Base-by-base conservation (phyloP, 2,113 vertebrate species). In the Xiphophorus couchianus region DNA sequence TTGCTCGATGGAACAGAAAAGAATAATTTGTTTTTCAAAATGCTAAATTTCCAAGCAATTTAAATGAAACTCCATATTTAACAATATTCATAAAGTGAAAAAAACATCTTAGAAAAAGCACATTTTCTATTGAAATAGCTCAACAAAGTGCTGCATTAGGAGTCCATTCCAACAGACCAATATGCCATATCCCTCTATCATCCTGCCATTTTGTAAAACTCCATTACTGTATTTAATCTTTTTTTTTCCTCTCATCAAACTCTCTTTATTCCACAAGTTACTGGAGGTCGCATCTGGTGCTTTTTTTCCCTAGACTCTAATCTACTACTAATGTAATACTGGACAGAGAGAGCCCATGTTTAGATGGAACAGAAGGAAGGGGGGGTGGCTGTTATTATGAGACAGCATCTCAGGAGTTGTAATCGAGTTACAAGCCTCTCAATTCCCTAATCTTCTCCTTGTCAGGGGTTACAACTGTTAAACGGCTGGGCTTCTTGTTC, bases 361-460 rank as follows among this genome's bases (percentile, higher is more conserved):
- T 85, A 74, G 92, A 84, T 81, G 84, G 84, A 88, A 81, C 87
- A 88, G 89, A 90, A 89, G 75, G 88, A 78, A 27, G 62, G 54
- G 76, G 48, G 69, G 76, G 48, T 66, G 71, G 58, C 83, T 22
- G 69, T 81, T 90, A 87, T 90, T 90, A 90, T 89, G 89, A 90
- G 87, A 90, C 89, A 48, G 78, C 76, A 85, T 90, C 86, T 85
- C 88, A 83, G 82, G 87, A 89, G 84, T 90, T 86, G 77, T 91
- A 93, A 94, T 93, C 77, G 80, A 90, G 91, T 94, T 93, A 93
- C 89, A 92, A 90, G 84, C 79, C 84, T 91, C 91, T 91, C 88
- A 90, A 89, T 92, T 93, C 83, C 85, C 85, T 88, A 91, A 94
- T 93, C 91, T 85, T 85, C 83, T 85, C 78, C 86, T 92, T 93